Evolutionary conservation across 2,113 vertebrate species (phyloP), one percentile per base, ranked within the genome.

Genomic region (Copsychus sechellarum): DNA sequence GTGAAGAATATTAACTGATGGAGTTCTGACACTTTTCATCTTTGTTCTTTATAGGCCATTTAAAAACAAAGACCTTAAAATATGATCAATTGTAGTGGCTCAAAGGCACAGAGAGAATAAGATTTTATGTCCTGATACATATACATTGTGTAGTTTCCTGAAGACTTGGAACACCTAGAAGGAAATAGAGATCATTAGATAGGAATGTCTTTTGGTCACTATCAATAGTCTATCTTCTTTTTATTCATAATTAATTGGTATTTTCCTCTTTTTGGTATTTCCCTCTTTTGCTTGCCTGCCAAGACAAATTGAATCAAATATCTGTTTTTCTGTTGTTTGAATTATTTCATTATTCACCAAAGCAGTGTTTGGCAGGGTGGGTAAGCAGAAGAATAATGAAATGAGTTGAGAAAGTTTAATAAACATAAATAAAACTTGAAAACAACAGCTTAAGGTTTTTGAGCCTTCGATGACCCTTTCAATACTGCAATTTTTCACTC

Each of bases 351-450:
- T 92, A 91, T 87, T 50, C 65, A 82, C 54, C 69, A 61, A 84
- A 91, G 73, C 81, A 14, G 23, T 79, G 23, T 91, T 91, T 85
- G 89, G 29, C 61, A 85, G 50, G 5, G 31, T 81, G 50, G 36
- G 65, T 93, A 95, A 85, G 61, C 45, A 85, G 42, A 81, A 91
- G 53, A 95, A 81, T 76, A 94, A 94, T 83, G 67, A 89, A 89
- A 96, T 82, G 48, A 89, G 9, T 56, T 87, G 28, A 42, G 47
- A 89, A 93, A 91, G 9, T 89, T 93, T 95, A 81, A 95, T 92
- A 91, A 92, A 72, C 53, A 76, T 94, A 96, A 94, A 97, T 90
- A 94, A 95, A 95, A 81, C 31, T 71, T 91, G 72, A 93, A 81
- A 96, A 91, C 33, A 91, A 42, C 69, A 78, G 38, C 80, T 92